Percentiles rank a stretch among this genome's conserved stretches.
These are phyloP conservation scores for Ostrea denselamellosa DNA, from an alignment of 1,140 invertebrate species.

Conservation along the genomic window DNA sequence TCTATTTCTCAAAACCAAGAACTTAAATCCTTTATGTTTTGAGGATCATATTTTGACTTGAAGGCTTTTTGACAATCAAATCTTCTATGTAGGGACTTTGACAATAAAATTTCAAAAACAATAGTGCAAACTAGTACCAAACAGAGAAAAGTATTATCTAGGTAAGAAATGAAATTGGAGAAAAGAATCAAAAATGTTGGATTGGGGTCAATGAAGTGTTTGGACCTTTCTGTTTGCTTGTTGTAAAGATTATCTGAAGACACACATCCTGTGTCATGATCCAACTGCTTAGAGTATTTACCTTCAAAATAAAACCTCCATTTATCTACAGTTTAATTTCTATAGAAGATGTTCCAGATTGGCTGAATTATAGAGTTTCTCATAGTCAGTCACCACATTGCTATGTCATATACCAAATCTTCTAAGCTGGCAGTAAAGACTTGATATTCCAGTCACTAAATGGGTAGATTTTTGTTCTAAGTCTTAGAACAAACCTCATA, in stretches of 20 bases:
- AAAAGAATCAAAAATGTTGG: background rate
- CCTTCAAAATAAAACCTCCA: constrained; percentile 2
- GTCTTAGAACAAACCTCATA: background rate
- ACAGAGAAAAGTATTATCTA: background rate
- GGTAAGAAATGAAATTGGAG: background rate
- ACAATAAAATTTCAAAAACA: constrained; percentile 15
- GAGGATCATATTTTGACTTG: constrained; percentile 25
- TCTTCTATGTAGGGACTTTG: background rate
- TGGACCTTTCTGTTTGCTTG: constrained; percentile 19
- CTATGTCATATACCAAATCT: background rate
- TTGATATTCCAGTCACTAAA: background rate
- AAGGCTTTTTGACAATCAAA: constrained; percentile 26
- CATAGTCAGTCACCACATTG: background rate
- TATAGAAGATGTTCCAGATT: constrained; percentile 26
- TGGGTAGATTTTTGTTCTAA: background rate
- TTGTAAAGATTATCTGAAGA: constrained; percentile 40
- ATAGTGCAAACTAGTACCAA: constrained; percentile 9
- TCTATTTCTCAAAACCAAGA: background rate
- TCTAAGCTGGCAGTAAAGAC: background rate
- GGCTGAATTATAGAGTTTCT: constrained; percentile 17
- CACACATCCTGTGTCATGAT: constrained; percentile 37
- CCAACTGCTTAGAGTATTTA: constrained; percentile 15
- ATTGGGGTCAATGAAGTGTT: constrained; percentile 35
- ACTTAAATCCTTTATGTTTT: constrained; percentile 27
- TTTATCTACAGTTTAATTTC: constrained; percentile 36